Percentiles rank a stretch among this genome's conserved stretches.
Evolutionary conservation across 2,888 invertebrate species (phyloP).

Genomic region (Gandaritis pyraliata): DNA sequence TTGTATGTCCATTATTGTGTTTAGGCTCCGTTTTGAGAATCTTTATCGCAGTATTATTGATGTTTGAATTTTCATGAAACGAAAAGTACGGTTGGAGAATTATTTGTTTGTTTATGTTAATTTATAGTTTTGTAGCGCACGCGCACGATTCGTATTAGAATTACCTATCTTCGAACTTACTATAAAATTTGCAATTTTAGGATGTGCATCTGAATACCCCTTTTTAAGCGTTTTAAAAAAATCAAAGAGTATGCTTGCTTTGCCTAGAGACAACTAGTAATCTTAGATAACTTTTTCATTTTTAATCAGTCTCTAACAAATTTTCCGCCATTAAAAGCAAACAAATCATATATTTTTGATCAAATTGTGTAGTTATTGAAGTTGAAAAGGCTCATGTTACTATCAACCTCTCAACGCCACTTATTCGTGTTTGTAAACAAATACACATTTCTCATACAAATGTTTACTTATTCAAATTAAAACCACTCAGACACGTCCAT

Average conservation of each 20-base stretch:
- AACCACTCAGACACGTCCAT: constrained; percentile 27
- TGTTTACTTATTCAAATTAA: constrained; percentile 37
- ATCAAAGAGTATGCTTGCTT: too few species aligned
- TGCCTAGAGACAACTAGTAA: too few species aligned
- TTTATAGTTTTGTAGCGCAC: constrained; percentile 20
- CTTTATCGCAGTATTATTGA: constrained; percentile 40
- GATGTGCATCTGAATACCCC: neutral
- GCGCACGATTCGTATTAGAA: neutral
- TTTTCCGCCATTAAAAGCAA: too few species aligned
- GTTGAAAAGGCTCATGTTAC: neutral
- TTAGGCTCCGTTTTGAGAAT: constrained; percentile 43
- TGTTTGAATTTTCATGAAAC: constrained; percentile 38
- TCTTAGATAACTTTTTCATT: too few species aligned
- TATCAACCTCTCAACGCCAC: neutral
- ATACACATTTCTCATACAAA: constrained; percentile 17
- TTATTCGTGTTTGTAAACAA: constrained; percentile 4
- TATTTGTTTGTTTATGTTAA: constrained; percentile 34
- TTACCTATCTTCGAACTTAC: neutral
- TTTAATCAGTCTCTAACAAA: too few species aligned
- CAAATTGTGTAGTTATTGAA: too few species aligned
- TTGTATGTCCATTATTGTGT: constrained; percentile 70
- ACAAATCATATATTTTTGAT: too few species aligned
- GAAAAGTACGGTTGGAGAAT: constrained; percentile 25
- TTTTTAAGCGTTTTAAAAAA: neutral
- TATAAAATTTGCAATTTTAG: neutral